Conservation (phyloP, 2,888 invertebrate species). For the Phasia obesa region DNA sequence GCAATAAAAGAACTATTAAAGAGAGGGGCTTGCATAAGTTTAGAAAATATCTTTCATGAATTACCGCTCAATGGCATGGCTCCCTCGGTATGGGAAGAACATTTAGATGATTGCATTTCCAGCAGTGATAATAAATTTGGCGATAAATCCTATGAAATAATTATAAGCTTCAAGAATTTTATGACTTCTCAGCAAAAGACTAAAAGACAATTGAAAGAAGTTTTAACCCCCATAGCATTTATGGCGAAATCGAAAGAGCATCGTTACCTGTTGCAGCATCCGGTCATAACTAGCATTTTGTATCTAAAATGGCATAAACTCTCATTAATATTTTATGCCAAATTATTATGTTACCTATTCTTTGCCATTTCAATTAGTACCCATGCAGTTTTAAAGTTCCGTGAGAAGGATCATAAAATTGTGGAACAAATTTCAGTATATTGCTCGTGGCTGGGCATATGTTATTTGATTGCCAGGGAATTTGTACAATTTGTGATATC, state of each 20-base stretch:
- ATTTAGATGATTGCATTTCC: conserved; percentile 88
- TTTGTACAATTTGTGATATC: conserved; percentile 88
- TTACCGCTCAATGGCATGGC: conserved; percentile 89
- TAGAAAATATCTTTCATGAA: conserved; percentile 85
- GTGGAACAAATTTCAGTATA: conserved; percentile 82
- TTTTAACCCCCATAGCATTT: conserved; percentile 89
- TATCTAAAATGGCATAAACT: conserved; percentile 92
- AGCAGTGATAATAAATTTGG: conserved; percentile 86
- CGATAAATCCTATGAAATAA: conserved; percentile 88
- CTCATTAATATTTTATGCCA: conserved; percentile 87
- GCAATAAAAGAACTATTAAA: conserved; percentile 86
- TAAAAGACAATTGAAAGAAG: conserved; percentile 83
- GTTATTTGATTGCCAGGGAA: conserved; percentile 87
- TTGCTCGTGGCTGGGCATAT: conserved; percentile 84
- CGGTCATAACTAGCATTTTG: conserved; percentile 90
- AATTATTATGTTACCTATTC: conserved; percentile 87
- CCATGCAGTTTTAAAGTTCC: conserved; percentile 87
- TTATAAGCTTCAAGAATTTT: conserved; percentile 88
- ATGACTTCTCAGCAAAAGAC: conserved; percentile 82
- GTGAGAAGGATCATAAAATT: conserved; percentile 82
- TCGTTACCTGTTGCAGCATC: conserved; percentile 88
- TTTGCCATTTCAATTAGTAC: conserved; percentile 87
- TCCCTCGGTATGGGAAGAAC: conserved; percentile 86
- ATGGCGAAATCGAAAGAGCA: conserved; percentile 88
- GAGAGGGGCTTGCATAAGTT: conserved; percentile 88